Evolutionary conservation across 2,797 vertebrate species (phyloP).

Genomic region (Phoeniculus purpureus): DNA sequence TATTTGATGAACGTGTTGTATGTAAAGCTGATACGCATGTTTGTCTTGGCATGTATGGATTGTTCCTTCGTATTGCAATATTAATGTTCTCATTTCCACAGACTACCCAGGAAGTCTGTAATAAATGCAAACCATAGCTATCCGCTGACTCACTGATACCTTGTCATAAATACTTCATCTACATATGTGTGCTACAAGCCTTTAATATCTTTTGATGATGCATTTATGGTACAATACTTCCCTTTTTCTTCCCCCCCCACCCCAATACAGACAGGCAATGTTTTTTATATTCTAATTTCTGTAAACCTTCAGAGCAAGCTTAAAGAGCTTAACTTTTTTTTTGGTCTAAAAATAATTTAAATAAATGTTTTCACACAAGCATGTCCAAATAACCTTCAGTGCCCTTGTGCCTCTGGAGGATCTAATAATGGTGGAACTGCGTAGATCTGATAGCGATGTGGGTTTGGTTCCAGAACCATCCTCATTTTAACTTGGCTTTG

Average conservation of each 20-base stretch:
- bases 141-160: conserved; percentile 48
- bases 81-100: conserved; percentile 17
- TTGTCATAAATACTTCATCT: conserved; percentile 22
- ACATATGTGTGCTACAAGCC: not conserved
- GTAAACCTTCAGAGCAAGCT: not conserved
- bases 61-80: conserved; percentile 31
- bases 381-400: not conserved
- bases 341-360: not conserved
- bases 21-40: conserved; percentile 10
- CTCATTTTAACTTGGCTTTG: not conserved
- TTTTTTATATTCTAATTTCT: not conserved
- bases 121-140: conserved; percentile 50
- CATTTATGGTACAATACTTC: not conserved
- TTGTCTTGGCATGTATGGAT: not conserved
- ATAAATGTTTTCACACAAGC: not conserved
- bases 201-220: not conserved
- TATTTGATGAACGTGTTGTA: not conserved
- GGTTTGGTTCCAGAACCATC: not conserved
- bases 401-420: not conserved
- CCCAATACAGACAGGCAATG: not conserved
- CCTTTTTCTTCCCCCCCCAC: too few relatives aligned
- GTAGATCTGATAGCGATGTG: rapidly evolving
- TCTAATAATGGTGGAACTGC: not conserved
- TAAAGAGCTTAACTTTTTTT: not conserved
- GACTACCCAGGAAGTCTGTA: conserved; percentile 57